Base-by-base conservation (phyloP, 2,888 invertebrate species). In the Agrenia bidenticulata region DNA sequence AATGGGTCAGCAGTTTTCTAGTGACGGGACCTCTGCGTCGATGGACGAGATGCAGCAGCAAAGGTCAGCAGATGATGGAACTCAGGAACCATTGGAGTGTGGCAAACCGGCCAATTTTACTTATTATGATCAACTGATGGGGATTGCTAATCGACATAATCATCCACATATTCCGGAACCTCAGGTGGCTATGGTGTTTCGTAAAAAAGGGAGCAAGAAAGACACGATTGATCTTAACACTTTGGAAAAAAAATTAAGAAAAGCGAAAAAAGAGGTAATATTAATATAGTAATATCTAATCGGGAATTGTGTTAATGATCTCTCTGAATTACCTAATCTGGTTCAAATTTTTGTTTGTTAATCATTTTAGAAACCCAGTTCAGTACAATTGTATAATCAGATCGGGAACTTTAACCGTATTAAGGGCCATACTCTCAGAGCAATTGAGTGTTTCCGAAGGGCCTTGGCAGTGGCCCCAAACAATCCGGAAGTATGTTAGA, bases 361-460 rank as follows among this genome's bases (percentile, higher is more conserved):
- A 23, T 26, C 1, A 13, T 61, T 57, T 11, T 15, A 61, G 62
- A 66, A 64, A 61, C 61, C 66, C 24, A 66, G 61, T 66, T 66
- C 62, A 17, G 57, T 57, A 7, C 57, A 57, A 19, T 21, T 57
- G 57, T 92, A 91, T 80, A 93, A 92, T 80, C 91, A 93, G 80
- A 92, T 94, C 78, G 93, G 93, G 1, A 93, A 94, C 81, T 93
- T 90, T 80, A 93, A 91, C 90, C 85, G 69, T 26, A 89, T 93
- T 74, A 90, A 92, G 80, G 93, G 93, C 2, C 89, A 93, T 79
- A 90, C 92, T 5, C 85, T 89, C 78, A 87, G 88, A 78, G 90
- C 92, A 0, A 92, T 94, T 69, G 93, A 94, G 80, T 94, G 93
- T 80, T 94, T 93, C 81, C 85, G 93, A 69, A 85, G 90, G 77